phyloP scores from a whole-genome alignment of 2,113 vertebrate genomes.

The Todiramphus saurophagus region DNA sequence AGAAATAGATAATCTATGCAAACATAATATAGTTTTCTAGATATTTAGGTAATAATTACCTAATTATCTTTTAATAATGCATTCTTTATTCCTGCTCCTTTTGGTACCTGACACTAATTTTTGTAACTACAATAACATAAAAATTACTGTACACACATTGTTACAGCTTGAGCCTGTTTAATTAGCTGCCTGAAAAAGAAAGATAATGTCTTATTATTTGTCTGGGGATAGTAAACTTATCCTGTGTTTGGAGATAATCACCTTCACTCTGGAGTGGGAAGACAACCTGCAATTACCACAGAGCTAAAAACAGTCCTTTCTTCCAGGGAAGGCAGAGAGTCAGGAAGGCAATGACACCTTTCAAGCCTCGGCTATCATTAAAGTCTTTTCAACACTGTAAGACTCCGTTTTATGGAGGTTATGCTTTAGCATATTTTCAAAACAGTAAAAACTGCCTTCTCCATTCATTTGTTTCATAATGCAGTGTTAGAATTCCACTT shows the following conservation, averaged over 20 bases:
- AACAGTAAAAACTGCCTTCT: neutral
- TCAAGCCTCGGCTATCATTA: neutral
- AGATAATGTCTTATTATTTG: conserved; percentile 50
- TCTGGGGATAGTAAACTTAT: conserved; percentile 1
- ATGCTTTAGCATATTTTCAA: neutral
- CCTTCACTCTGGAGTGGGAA: neutral
- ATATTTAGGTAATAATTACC: conserved; percentile 45
- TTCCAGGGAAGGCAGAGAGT: neutral
- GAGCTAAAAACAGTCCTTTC: neutral
- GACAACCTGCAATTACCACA: neutral
- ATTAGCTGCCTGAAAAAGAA: conserved; percentile 40
- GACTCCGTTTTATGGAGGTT: neutral
- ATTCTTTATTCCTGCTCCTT: conserved; percentile 1
- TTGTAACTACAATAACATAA: neutral
- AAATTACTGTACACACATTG: conserved; percentile 30
- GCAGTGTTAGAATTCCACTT: neutral
- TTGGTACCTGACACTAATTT: conserved; percentile 40
- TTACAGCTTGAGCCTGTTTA: conserved; percentile 21
- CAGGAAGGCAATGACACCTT: conserved; percentile 1
- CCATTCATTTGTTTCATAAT: neutral
- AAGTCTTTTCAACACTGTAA: neutral
- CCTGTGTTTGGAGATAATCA: conserved; percentile 51
- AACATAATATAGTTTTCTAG: neutral
- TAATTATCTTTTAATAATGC: conserved; percentile 25
- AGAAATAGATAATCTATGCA: neutral